Evolutionary conservation across 2,797 vertebrate species (phyloP).

Genomic region (Poecilia wingei): DNA sequence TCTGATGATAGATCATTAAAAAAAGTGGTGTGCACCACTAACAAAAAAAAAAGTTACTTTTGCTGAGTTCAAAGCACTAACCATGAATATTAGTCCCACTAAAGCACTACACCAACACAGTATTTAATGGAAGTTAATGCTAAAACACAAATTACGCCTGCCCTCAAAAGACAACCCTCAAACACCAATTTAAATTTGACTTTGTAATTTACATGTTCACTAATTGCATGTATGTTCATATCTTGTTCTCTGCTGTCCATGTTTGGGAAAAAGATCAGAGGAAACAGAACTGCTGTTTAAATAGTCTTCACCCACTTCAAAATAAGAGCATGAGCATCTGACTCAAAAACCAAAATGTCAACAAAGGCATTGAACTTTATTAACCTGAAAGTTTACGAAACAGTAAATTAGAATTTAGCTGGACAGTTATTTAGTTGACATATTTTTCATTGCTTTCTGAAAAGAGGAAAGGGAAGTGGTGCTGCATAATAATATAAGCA

Average conservation of each 20-base stretch:
- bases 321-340: background rate
- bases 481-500: slow-evolving; percentile 79
- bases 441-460: slow-evolving; percentile 57
- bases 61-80: no score
- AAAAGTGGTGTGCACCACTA: no score
- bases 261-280: background rate
- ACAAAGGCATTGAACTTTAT: background rate
- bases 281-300: background rate
- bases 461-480: slow-evolving; percentile 67
- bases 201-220: background rate
- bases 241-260: background rate
- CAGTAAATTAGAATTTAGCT: background rate
- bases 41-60: no score
- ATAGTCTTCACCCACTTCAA: background rate
- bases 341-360: background rate
- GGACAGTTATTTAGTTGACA: slow-evolving; percentile 27
- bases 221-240: background rate
- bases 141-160: background rate
- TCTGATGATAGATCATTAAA: background rate
- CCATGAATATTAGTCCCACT: no score
- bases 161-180: background rate
- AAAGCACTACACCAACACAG: no score
- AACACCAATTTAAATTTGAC: background rate
- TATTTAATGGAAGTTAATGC: no score
- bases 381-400: background rate